Conservation (phyloP, 2,888 invertebrate genomes). For the Odontocerum albicorne region DNA sequence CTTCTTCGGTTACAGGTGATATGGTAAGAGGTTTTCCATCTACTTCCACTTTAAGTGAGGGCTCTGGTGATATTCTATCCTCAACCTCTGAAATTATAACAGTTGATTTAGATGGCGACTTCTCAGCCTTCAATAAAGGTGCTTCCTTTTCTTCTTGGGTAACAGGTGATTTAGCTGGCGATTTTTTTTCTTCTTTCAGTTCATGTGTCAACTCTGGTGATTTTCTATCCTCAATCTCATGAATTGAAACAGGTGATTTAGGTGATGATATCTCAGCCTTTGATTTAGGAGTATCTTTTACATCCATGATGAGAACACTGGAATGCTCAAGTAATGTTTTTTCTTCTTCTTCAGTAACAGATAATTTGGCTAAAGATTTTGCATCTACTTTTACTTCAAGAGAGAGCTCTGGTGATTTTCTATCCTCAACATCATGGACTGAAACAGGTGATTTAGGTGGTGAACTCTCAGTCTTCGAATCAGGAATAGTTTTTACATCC, state of each 20-base stretch:
- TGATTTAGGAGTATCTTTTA: too few species aligned
- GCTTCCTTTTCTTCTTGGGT: not conserved
- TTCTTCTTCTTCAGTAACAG: too few species aligned
- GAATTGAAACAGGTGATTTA: too few species aligned
- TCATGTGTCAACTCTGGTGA: too few species aligned
- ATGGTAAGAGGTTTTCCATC: not conserved
- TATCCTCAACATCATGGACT: not conserved
- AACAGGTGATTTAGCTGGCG: too few species aligned
- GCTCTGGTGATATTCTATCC: too few species aligned
- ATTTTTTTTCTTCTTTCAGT: not conserved
- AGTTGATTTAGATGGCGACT: not conserved
- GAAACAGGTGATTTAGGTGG: conserved; percentile 3
- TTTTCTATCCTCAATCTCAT: too few species aligned
- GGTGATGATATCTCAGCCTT: too few species aligned
- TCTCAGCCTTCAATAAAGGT: not conserved
- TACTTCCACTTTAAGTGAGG: too few species aligned
- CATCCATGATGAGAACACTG: too few species aligned
- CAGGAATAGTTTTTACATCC: conserved; percentile 5
- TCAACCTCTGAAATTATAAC: not conserved
- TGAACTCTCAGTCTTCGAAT: not conserved
- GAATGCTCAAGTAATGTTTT: too few species aligned
- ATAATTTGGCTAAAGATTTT: not conserved
- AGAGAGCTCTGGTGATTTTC: too few species aligned
- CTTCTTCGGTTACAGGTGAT: not conserved
- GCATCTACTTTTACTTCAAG: not conserved